A percentile compares a stretch with the other conserved stretches of the same genome.
phyloP scores from a whole-genome alignment of 2,888 invertebrate species.

The Theretra japonica region DNA sequence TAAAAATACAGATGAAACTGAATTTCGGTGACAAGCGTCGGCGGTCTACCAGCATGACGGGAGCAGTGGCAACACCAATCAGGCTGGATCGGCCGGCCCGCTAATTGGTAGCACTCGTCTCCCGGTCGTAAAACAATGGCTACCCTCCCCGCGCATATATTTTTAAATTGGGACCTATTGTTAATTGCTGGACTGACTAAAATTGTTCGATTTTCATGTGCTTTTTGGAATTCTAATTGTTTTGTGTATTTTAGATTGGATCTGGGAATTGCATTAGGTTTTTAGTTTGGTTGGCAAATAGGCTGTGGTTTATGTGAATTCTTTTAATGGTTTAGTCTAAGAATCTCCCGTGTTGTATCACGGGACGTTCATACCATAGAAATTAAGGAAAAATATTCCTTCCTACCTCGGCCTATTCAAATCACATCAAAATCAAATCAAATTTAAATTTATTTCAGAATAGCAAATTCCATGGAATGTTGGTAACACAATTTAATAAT shows the following conservation, averaged over 20 bases:
- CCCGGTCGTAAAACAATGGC: slow-evolving; percentile 15
- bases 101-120: slow-evolving; percentile 33
- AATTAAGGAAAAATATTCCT: no score
- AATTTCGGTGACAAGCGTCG: neutral
- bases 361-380: no score
- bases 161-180: slow-evolving; percentile 27
- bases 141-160: slow-evolving; percentile 20
- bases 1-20: neutral
- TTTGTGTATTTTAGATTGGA: neutral
- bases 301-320: no score
- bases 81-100: slow-evolving; percentile 27
- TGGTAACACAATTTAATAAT: no score
- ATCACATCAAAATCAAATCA: no score
- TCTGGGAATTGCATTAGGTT: neutral
- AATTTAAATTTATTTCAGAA: no score
- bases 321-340: no score
- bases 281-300: neutral
- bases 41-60: slow-evolving; percentile 3
- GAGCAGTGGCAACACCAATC: slow-evolving; percentile 29
- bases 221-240: neutral
- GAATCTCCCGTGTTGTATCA: no score
- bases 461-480: no score
- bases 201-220: slow-evolving; percentile 2
- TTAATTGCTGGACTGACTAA: slow-evolving; percentile 22
- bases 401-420: no score